Percentiles rank a stretch among this genome's conserved stretches.
phyloP scores from a whole-genome alignment of 2,113 vertebrate genomes.

The Micromys minutus region DNA sequence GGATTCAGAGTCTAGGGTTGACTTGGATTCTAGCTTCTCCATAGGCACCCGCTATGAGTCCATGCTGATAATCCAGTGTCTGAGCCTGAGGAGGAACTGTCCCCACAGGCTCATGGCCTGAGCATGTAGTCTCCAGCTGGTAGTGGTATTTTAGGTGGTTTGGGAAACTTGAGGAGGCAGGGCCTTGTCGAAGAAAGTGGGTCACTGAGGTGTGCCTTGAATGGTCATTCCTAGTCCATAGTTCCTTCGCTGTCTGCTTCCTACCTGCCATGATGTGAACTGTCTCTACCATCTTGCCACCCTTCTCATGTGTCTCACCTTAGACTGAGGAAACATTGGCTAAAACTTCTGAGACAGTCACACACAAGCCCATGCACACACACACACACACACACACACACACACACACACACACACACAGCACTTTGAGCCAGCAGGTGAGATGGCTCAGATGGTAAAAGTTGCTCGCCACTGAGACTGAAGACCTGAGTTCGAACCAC shows the following conservation, averaged over 20 bases:
- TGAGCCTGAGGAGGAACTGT: neutral
- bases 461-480: neutral
- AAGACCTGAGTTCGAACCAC: neutral
- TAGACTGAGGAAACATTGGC: neutral
- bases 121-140: neutral
- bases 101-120: neutral
- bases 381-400: neutral
- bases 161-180: neutral
- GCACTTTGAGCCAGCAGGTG: neutral
- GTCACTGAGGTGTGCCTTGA: neutral
- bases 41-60: neutral
- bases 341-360: neutral
- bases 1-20: neutral
- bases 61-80: neutral
- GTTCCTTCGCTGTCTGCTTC: neutral
- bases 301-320: neutral
- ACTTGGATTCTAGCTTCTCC: conserved; percentile 30
- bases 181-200: neutral
- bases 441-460: neutral
- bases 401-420: neutral
- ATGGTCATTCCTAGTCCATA: too few species aligned
- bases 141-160: neutral
- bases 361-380: too few species aligned
- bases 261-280: neutral
- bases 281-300: neutral